Evolutionary conservation across 2,113 vertebrate genomes (phyloP), one percentile per base, ranked within the genome.

Genomic region (Hippopotamus amphibius): DNA sequence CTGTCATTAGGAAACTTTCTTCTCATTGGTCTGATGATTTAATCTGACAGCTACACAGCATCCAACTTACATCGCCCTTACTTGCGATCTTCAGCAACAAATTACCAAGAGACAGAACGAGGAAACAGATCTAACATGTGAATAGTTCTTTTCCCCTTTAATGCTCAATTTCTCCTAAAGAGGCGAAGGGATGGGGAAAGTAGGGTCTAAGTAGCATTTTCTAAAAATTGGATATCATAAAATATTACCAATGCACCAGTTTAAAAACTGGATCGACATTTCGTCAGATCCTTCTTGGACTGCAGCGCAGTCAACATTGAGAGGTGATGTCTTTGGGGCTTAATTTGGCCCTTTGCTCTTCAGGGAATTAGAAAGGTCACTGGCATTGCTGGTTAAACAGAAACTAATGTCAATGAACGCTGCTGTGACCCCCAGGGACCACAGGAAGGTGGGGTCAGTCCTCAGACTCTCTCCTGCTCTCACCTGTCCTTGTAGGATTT

Each of bases 291-390:
- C 33, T 53, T 95, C 69, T 90, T 72, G 1, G 0, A 61, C 65
- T 48, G 53, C 12, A 61, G 68, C 43, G 85, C 26, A 26, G 89
- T 93, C 33, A 81, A 86, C 41, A 79, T 12, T 26, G 48, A 92
- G 91, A 57, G 33, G 48, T 85, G 43, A 74, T 80, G 77, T 80
- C 41, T 90, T 88, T 37, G 28, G 17, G 46, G 87, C 61, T 93
- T 55, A 24, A 48, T 69, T 82, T 96, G 93, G 63, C 61, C 28
- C 33, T 95, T 57, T 76, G 88, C 90, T 96, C 71, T 88, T 87
- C 24, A 90, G 80, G 97, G 92, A 87, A 92, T 21, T 50, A n/a
- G 30, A 92, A 95, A 92, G 59, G 80, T 93, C 74, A 57, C 68
- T 69, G 84, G 30, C 93, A 80, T 41, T 87, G 63, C 80, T 96